A percentile compares a stretch with the other conserved stretches of the same genome.
Conservation (phyloP, 2,113 vertebrate species). For the Plotosus lineatus region DNA sequence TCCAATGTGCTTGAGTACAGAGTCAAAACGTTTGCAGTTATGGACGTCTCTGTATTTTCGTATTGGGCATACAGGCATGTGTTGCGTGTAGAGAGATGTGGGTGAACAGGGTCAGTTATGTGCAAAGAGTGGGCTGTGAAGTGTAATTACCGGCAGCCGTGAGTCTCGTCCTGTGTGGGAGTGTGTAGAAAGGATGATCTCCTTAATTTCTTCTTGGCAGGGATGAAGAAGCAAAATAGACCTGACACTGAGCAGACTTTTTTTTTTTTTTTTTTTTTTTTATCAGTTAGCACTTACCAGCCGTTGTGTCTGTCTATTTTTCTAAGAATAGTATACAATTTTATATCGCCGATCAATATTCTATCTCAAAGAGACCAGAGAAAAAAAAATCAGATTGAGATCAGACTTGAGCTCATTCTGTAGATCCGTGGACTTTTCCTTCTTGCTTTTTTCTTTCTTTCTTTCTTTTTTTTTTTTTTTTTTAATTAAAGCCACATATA, state of each 20-base stretch:
- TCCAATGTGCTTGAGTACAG: not conserved
- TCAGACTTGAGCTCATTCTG: not conserved
- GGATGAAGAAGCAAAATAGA: conserved; percentile 39
- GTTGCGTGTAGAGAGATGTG: conserved; percentile 19
- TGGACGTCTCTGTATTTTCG: not conserved
- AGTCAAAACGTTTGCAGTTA: not conserved
- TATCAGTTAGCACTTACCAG: conserved; percentile 50
- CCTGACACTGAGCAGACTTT: conserved; percentile 56
- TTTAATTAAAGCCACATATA: not conserved
- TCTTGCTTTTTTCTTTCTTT: not conserved
- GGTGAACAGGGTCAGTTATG: conserved; percentile 47
- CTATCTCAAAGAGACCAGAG: not conserved
- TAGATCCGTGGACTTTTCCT: not conserved
- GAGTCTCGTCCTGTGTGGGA: conserved; percentile 57
- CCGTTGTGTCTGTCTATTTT: conserved; percentile 21
- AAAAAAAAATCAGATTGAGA: not conserved
- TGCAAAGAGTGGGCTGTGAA: conserved; percentile 62
- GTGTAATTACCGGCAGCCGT: conserved; percentile 52
- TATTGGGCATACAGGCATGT: conserved; percentile 12
- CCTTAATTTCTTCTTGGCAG: conserved; percentile 65
- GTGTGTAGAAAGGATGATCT: conserved; percentile 63
- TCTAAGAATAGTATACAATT: not conserved
- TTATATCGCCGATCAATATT: not conserved
- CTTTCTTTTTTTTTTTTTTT: not conserved
- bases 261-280: no score